Conservation (phyloP, 2,113 vertebrate species). For the Isurus oxyrinchus region DNA sequence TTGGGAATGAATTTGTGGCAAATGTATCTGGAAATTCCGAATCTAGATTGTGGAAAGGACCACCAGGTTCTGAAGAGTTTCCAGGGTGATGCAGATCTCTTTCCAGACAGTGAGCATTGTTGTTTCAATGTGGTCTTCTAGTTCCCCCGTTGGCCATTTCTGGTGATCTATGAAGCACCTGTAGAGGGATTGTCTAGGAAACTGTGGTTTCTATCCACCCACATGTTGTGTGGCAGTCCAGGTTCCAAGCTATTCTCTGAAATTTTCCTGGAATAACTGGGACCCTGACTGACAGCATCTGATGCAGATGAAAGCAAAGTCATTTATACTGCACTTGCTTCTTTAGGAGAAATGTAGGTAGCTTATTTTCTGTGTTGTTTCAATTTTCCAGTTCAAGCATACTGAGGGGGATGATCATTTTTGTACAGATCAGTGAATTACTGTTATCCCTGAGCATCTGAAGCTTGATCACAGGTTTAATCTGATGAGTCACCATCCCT, state of each 20-base stretch:
- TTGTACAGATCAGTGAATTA: background rate
- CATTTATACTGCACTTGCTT: background rate
- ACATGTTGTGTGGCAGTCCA: background rate
- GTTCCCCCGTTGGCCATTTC: background rate
- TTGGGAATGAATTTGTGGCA: no score
- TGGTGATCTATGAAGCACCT: background rate
- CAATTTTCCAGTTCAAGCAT: background rate
- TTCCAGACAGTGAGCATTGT: no score
- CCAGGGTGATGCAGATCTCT: no score
- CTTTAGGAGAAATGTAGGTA: background rate
- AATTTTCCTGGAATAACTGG: no score
- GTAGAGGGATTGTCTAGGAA: background rate
- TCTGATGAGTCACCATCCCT: slow-evolving; percentile 1
- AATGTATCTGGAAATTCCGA: no score
- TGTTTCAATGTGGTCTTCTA: background rate
- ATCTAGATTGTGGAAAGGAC: no score
- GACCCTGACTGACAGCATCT: background rate
- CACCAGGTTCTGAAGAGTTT: no score
- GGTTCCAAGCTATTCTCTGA: background rate
- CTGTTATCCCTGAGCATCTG: background rate
- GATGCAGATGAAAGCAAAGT: background rate
- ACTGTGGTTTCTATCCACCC: background rate
- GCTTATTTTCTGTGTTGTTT: background rate
- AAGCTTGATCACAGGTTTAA: background rate
- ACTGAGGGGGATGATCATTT: background rate